phyloP scores from a whole-genome alignment of 30 jellyfish, hydroid and myxozoan genomes.

The Calvadosia cruxmelitensis region DNA sequence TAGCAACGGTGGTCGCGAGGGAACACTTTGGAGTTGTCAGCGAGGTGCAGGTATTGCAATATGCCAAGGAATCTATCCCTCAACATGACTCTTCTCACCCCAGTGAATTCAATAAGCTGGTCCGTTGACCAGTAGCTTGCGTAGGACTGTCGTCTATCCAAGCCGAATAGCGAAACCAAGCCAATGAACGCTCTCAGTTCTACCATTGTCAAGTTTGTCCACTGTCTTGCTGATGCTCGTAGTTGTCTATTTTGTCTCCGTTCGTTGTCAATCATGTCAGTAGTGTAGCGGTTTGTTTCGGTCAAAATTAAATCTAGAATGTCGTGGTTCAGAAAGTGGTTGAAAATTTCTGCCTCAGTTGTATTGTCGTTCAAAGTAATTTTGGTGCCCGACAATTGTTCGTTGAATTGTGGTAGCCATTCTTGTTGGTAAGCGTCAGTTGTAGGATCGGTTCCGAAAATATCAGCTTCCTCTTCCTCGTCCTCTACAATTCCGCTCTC shows the following conservation, averaged over 20 bases:
- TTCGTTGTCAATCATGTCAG: neutral
- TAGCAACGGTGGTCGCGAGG: neutral
- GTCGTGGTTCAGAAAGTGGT: too few species aligned
- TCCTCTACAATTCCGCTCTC: too few species aligned
- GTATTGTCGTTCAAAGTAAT: too few species aligned
- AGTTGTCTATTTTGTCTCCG: slow-evolving; percentile 1
- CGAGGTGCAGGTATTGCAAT: neutral
- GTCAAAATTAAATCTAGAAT: neutral
- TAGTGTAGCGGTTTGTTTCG: neutral
- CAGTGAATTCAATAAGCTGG: neutral
- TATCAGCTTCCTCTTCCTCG: too few species aligned
- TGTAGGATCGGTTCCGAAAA: too few species aligned
- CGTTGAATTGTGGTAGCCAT: too few species aligned
- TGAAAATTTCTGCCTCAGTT: too few species aligned
- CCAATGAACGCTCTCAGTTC: slow-evolving; percentile 23
- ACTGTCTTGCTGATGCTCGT: slow-evolving; percentile 3
- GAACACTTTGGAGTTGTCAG: neutral
- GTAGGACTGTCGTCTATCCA: slow-evolving; percentile 7
- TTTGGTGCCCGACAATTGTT: too few species aligned
- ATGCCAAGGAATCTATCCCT: too few species aligned
- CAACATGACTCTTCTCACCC: neutral
- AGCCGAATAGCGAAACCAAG: neutral
- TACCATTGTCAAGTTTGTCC: neutral
- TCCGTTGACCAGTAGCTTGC: slow-evolving; percentile 2
- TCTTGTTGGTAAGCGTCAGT: too few species aligned